Evolutionary conservation across 2,888 invertebrate species (phyloP), one percentile per base, ranked within the genome.

Genomic region (Endotricha flammealis): DNA sequence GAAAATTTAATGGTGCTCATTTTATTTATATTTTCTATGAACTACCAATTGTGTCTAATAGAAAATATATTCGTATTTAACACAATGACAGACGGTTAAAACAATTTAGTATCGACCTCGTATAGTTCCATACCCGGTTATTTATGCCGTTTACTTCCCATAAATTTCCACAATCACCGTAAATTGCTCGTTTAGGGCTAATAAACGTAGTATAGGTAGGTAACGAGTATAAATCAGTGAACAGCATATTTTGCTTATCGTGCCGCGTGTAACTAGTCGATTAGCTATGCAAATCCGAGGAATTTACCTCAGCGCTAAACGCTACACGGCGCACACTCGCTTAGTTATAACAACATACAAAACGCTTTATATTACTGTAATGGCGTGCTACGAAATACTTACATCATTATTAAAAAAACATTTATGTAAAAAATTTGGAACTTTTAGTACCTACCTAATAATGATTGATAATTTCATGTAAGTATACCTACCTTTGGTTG

Each of bases 261-360:
- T 40, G 38, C 46, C 50, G 63, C 65, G 63, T 72, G 66, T 68
- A 69, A 62, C 64, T 51, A 57, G 46, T 52, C 70, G 69, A 68
- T 78, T 77, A 75, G 59, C 53, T 67, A 77, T 79, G 74, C 68
- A 71, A 77, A 76, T 79, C 65, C 48, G 51, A 53, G 54, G 60
- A 61, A 63, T 60, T 67, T 64, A 63, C 58, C 57, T 55, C 50
- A 55, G 53, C 56, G 64, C 64, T 72, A 70, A 76, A 71, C 61
- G 65, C 47, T 52, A 44, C 38, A 24, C 33, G 23, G 28, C 36
- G 16, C 4, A n/a, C n/a, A n/a, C n/a, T n/a, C n/a, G n/a, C n/a
- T n/a, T n/a, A n/a, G n/a, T n/a, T n/a, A n/a, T n/a, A n/a, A n/a
- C n/a, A n/a, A n/a, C n/a, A n/a, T n/a, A n/a, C n/a, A n/a, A n/a